Base-by-base conservation (phyloP, 2,113 vertebrate genomes). In the Nibea coibor region DNA sequence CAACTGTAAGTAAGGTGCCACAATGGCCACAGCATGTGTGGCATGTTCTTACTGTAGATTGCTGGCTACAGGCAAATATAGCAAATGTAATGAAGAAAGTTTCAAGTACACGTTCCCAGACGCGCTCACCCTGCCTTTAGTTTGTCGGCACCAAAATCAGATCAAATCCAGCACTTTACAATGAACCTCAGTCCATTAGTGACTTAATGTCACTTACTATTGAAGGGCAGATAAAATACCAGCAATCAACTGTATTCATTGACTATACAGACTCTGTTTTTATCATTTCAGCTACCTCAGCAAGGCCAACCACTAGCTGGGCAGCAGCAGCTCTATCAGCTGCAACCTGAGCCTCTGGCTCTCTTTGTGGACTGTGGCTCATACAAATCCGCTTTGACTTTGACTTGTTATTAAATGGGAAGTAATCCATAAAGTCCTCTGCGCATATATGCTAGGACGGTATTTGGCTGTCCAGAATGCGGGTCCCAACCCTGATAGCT, bases 381-480 rank as follows among this genome's bases (percentile, higher is more conserved):
- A 22, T 68, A 54, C 69, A 86, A 88, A 90, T 88, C 81, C 65
- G 14, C 22, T 89, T 61, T 82, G 85, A 89, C 82, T 88, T 83
- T 28, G 84, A 86, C 72, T 8, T 61, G 80, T 85, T 82, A 83
- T 82, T 87, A 89, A 82, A 90, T 78, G 65, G 59, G 72, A 82
- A 80, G 48, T 87, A 86, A 90, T 89, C 87, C 85, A 76, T 72
- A 56, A 70, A 17, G 77, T 73, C 85, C 83, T 84, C 75, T 56
- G 0, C 6, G 67, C 69, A 53, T 45, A 59, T 28, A 53, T 61
- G 74, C 66, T 28, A 6, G 68, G 45, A 26, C 4, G 14, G 7
- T 24, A 47, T 72, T 84, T 75, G 56, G 24, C 47, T 45, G 43
- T 69, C 67, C 19, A 31, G 10, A 68, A 28, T 75, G 39, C 35